Percentiles rank a stretch among this genome's conserved stretches.
These are phyloP conservation scores for Semibalanus balanoides DNA, from an alignment of 1,140 invertebrate genomes.

Conservation along the genomic window DNA sequence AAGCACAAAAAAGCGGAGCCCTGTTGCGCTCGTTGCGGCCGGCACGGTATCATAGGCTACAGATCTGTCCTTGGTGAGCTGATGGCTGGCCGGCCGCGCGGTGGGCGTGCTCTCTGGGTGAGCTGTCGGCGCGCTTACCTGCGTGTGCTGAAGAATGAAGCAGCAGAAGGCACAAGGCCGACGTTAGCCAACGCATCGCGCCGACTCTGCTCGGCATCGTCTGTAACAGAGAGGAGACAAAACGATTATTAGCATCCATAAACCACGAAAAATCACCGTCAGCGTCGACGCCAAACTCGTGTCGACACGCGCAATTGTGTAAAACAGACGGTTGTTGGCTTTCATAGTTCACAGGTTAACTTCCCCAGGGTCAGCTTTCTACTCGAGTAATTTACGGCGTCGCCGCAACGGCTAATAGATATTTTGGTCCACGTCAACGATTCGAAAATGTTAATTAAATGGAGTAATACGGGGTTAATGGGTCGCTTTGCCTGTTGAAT, in stretches of 20 bases:
- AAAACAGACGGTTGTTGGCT: neutral
- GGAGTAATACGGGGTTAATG: constrained; percentile 1
- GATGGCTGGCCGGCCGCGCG: too few relatives aligned
- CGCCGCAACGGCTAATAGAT: neutral
- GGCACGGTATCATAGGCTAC: too few relatives aligned
- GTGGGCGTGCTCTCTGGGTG: too few relatives aligned
- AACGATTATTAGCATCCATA: neutral
- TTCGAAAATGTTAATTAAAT: constrained; percentile 1
- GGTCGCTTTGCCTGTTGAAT: neutral
- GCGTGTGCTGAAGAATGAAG: neutral
- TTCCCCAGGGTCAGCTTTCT: neutral
- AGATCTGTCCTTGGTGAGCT: too few relatives aligned
- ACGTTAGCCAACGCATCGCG: neutral
- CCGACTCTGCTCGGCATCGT: neutral
- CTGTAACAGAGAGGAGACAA: neutral
- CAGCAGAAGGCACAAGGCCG: neutral
- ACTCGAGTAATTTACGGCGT: neutral
- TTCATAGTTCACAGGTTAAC: neutral
- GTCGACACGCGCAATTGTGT: neutral
- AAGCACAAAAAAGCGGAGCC: too few relatives aligned
- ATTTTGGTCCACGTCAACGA: neutral
- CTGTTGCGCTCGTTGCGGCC: too few relatives aligned
- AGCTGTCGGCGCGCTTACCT: neutral
- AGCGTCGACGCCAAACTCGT: neutral
- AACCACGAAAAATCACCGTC: neutral